These are phyloP conservation scores for Carapus acus DNA, from an alignment of 2,797 vertebrate species.

Conservation along the genomic window DNA sequence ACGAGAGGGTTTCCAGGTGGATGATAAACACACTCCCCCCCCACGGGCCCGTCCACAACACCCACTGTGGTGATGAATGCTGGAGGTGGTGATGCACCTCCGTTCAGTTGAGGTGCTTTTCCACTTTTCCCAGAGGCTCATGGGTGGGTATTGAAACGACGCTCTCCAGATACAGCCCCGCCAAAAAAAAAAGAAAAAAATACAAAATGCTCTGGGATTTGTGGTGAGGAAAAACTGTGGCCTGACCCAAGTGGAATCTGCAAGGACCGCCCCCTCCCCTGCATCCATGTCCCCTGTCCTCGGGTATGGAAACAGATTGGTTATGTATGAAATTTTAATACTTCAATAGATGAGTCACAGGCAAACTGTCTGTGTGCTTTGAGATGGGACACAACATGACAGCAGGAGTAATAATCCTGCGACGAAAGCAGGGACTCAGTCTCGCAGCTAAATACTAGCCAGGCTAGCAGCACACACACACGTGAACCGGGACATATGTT, in stretches of 20 bases:
- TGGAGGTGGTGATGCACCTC: slow-evolving; percentile 3
- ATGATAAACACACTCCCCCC: slow-evolving; percentile 40
- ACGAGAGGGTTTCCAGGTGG: slow-evolving; percentile 7
- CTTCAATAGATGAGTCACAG: slow-evolving; percentile 35
- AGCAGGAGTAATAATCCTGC: slow-evolving; percentile 5
- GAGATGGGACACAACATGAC: slow-evolving; percentile 13
- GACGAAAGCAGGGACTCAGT: slow-evolving; percentile 2
- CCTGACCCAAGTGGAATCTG: slow-evolving; percentile 4
- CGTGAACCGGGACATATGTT: no score
- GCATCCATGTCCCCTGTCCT: slow-evolving; percentile 33
- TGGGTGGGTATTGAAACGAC: slow-evolving; percentile 12
- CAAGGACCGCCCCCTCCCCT: no score
- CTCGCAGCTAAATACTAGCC: not conserved
- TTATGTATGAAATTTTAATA: slow-evolving; percentile 62
- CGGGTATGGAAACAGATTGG: slow-evolving; percentile 65
- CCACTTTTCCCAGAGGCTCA: slow-evolving; percentile 5
- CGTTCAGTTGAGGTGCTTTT: slow-evolving; percentile 1
- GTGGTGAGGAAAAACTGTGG: slow-evolving; percentile 9
- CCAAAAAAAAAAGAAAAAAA: slow-evolving; percentile 7
- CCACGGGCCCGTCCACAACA: slow-evolving; percentile 29
- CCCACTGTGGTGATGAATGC: slow-evolving; percentile 25
- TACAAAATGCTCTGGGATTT: slow-evolving; percentile 11
- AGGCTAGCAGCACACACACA: not conserved
- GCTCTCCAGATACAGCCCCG: not conserved
- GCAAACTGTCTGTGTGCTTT: slow-evolving; percentile 37